Evolutionary conservation across 2,888 invertebrate species (phyloP).

Genomic region (Netelia inedita): DNA sequence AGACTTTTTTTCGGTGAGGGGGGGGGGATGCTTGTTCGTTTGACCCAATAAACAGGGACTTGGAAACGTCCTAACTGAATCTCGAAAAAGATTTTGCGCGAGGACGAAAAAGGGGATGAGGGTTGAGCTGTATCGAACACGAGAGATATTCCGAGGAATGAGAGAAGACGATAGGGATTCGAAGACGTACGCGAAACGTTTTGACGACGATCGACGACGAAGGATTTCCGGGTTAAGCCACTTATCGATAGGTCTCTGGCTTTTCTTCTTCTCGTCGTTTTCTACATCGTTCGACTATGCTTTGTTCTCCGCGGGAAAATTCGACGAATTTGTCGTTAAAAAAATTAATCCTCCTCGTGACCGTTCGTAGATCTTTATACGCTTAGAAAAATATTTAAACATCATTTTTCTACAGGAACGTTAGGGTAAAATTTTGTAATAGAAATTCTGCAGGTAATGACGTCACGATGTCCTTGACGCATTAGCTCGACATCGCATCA

Average conservation of each 20-base stretch:
- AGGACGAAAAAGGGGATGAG: constrained; percentile 37
- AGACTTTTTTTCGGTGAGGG: constrained; percentile 37
- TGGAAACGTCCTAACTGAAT: constrained; percentile 55
- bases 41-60: constrained; percentile 65
- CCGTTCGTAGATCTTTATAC: too few species aligned
- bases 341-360: neutral
- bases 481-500: neutral
- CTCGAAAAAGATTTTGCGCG: constrained; percentile 31
- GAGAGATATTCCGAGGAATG: constrained; percentile 41
- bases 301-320: constrained; percentile 23
- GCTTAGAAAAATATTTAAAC: too few species aligned
- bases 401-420: too few species aligned
- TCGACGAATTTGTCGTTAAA: constrained; percentile 6
- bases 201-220: constrained; percentile 57
- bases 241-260: constrained; percentile 74
- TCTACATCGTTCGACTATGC: constrained; percentile 11
- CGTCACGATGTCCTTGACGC: neutral
- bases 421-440: too few species aligned
- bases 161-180: constrained; percentile 10
- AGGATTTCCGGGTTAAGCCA: constrained; percentile 73
- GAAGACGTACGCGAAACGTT: constrained; percentile 25
- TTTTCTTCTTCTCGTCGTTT: constrained; percentile 36
- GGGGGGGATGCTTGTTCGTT: constrained; percentile 37
- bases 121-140: constrained; percentile 39
- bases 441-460: neutral